Conservation (phyloP, 2,797 vertebrate genomes). For the Pipistrellus pygmaeus region DNA sequence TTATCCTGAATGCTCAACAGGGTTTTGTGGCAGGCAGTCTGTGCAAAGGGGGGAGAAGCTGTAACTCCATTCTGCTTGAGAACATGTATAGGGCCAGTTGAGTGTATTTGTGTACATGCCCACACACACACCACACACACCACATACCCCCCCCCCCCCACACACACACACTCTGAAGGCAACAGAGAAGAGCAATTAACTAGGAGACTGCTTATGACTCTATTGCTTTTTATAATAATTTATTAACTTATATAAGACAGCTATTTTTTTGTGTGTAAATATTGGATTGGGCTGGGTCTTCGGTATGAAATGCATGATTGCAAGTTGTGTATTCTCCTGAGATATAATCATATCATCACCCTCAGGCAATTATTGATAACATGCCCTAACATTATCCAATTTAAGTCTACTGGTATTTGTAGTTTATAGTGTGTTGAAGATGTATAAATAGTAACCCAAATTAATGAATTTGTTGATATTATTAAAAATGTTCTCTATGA, state of each 20-base stretch:
- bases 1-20: conserved; percentile 57
- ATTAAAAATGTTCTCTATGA: not conserved
- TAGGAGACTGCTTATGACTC: not conserved
- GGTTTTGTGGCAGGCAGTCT: conserved; percentile 35
- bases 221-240: conserved; percentile 22
- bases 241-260: not conserved
- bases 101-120: not conserved
- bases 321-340: not conserved
- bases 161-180: not conserved
- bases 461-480: not conserved
- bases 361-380: not conserved
- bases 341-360: not conserved
- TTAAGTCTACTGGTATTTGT: conserved; percentile 17
- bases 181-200: conserved; percentile 41
- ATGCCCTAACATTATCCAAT: not conserved
- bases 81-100: rapidly evolving
- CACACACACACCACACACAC: no score
- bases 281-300: not conserved
- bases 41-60: not conserved
- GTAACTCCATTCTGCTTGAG: not conserved
- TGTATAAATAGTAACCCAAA: not conserved
- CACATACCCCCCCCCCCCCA: not conserved
- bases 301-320: not conserved
- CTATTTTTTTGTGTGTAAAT: not conserved
- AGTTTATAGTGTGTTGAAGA: not conserved